Evolutionary conservation across 2,797 vertebrate species (phyloP).

Genomic region (Nannoperca obscura): DNA sequence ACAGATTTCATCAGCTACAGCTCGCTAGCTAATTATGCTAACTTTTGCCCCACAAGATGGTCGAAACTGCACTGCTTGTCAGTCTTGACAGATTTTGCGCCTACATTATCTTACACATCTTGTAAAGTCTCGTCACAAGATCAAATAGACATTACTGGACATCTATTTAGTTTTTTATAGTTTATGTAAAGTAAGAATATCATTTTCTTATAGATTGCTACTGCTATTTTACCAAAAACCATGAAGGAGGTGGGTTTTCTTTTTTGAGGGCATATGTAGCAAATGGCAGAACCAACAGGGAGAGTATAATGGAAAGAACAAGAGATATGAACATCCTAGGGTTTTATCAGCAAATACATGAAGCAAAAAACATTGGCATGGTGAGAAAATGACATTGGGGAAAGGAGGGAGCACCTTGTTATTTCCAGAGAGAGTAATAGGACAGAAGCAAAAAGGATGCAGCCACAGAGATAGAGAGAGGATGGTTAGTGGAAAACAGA

Average conservation of each 20-base stretch:
- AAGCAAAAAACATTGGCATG: slow-evolving; percentile 1
- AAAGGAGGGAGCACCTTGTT: slow-evolving; percentile 11
- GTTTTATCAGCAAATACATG: slow-evolving; percentile 30
- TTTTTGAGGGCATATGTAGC: too few relatives aligned
- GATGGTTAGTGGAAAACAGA: background rate
- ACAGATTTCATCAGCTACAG: background rate
- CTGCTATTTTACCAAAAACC: too few relatives aligned
- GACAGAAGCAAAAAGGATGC: slow-evolving; percentile 22
- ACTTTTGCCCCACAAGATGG: background rate
- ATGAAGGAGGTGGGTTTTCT: too few relatives aligned
- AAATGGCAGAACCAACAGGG: background rate
- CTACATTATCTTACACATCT: too few relatives aligned
- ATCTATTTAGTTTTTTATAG: too few relatives aligned
- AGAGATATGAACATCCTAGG: slow-evolving; percentile 15
- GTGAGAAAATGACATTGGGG: slow-evolving; percentile 34
- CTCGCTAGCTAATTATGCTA: too few relatives aligned
- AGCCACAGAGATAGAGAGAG: background rate
- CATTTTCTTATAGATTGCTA: too few relatives aligned
- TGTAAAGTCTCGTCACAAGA: too few relatives aligned
- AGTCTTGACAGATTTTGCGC: too few relatives aligned
- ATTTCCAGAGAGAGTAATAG: slow-evolving; percentile 33
- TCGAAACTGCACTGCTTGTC: too few relatives aligned
- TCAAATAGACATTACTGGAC: too few relatives aligned
- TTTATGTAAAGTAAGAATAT: too few relatives aligned
- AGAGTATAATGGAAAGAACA: slow-evolving; percentile 1